phyloP scores from a whole-genome alignment of 2,797 vertebrate genomes.

The Acridotheres tristis region DNA sequence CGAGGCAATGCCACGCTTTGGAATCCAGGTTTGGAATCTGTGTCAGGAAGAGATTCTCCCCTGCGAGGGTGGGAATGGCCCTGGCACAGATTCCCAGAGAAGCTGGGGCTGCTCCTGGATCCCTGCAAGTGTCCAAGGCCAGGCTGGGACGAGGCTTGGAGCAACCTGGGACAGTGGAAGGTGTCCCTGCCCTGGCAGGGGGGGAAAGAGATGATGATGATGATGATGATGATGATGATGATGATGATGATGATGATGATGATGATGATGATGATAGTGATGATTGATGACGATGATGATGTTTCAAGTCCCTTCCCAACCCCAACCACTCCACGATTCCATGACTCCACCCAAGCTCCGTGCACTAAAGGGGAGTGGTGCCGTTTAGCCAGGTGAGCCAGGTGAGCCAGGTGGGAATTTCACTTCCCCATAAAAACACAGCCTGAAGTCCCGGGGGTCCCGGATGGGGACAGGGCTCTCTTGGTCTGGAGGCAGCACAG shows the following conservation, averaged over 20 bases:
- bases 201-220: neutral
- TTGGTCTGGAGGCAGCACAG: neutral
- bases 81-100: neutral
- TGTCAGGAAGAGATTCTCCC: neutral
- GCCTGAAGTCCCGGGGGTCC: neutral
- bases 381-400: neutral
- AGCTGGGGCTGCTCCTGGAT: neutral
- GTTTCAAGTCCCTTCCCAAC: neutral
- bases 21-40: neutral
- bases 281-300: neutral
- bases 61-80: neutral
- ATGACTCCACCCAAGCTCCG: rapidly evolving
- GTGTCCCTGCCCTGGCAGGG: neutral
- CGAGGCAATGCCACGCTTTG: neutral
- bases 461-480: neutral
- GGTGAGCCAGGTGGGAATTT: neutral
- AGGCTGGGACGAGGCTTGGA: neutral
- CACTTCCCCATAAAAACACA: neutral
- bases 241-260: neutral
- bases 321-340: neutral
- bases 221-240: neutral
- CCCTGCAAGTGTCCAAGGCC: neutral
- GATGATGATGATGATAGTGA: neutral
- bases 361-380: neutral
- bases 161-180: rapidly evolving